These are phyloP conservation scores for Archivesica marissinica DNA, from an alignment of 1,140 invertebrate genomes.

Conservation along the genomic window DNA sequence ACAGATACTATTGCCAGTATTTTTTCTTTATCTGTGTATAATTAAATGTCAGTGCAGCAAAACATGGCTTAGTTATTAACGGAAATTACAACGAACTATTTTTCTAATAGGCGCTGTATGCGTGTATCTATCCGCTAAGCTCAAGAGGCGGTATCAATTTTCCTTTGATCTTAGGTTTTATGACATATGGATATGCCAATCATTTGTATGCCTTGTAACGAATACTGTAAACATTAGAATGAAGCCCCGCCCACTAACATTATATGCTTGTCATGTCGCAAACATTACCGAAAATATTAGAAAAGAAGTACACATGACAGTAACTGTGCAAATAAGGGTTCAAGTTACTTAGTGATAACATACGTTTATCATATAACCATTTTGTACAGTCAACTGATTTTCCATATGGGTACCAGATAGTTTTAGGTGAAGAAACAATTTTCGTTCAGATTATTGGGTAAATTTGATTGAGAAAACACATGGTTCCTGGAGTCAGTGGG, in stretches of 20 bases:
- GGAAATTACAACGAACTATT: slow-evolving; percentile 6
- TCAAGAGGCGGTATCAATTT: slow-evolving; percentile 64
- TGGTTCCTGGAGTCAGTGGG: background rate
- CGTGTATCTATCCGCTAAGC: slow-evolving; percentile 18
- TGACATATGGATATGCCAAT: slow-evolving; percentile 64
- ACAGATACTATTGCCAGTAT: background rate
- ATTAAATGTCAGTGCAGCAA: background rate
- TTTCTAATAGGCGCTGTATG: background rate
- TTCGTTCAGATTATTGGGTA: slow-evolving; percentile 15
- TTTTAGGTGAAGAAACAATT: slow-evolving; percentile 1
- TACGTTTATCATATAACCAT: slow-evolving; percentile 17
- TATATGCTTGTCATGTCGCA: slow-evolving; percentile 29
- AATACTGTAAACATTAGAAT: slow-evolving; percentile 35
- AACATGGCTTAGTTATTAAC: background rate
- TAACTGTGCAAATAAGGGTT: background rate
- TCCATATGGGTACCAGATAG: slow-evolving; percentile 4
- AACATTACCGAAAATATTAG: slow-evolving; percentile 11
- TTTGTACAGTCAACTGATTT: slow-evolving; percentile 23
- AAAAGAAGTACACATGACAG: slow-evolving; percentile 1
- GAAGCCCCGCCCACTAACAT: slow-evolving; percentile 28
- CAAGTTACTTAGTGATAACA: slow-evolving; percentile 1
- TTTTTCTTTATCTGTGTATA: background rate
- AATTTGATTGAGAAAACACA: slow-evolving; percentile 18
- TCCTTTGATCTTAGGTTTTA: slow-evolving; percentile 63
- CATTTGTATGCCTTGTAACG: slow-evolving; percentile 44